These are phyloP conservation scores for Harpalus rufipes DNA, from an alignment of 2,888 invertebrate genomes.

Conservation along the genomic window DNA sequence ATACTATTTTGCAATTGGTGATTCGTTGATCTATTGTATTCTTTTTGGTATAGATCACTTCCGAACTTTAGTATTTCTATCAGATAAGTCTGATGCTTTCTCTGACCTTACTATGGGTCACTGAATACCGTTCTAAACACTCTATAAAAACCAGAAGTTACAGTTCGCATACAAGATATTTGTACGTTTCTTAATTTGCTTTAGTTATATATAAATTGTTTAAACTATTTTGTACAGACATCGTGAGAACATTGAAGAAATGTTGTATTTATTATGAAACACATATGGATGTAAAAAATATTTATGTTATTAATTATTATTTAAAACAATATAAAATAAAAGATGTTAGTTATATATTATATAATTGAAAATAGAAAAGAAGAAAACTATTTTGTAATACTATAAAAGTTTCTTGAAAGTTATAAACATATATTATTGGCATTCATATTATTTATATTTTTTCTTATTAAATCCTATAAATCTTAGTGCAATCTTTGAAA, in stretches of 20 bases:
- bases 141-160: neutral
- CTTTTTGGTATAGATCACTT: conserved; percentile 3
- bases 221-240: neutral
- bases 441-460: neutral
- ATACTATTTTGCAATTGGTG: neutral
- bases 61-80: conserved; percentile 20
- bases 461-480: neutral
- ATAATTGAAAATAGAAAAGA: neutral
- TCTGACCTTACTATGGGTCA: conserved; percentile 9
- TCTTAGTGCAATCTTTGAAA: neutral
- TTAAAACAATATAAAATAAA: neutral
- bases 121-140: neutral
- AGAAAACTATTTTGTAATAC: too few species aligned
- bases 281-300: neutral
- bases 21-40: neutral
- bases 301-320: neutral
- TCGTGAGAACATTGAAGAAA: neutral
- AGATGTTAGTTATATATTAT: neutral
- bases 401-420: too few species aligned
- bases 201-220: neutral
- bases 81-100: conserved; percentile 12
- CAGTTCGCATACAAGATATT: neutral
- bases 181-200: neutral
- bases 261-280: neutral
- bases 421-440: too few species aligned